Evolutionary conservation across 2,113 vertebrate species (phyloP).

Genomic region (Cynoglossus semilaevis): DNA sequence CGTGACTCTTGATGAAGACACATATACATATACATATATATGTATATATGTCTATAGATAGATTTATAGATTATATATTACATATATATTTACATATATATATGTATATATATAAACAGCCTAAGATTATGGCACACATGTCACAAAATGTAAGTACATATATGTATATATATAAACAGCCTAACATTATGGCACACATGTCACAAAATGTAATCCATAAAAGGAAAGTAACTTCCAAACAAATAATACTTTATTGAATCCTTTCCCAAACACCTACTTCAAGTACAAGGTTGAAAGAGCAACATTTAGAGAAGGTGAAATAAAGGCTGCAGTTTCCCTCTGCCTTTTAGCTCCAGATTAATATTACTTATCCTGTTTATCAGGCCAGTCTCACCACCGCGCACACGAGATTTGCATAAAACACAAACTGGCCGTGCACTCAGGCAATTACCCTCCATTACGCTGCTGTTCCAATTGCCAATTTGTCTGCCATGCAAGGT

Average conservation of each 20-base stretch:
- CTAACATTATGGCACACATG: neutral
- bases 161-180: constrained; percentile 24
- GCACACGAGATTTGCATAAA: constrained; percentile 70
- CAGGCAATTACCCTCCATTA: constrained; percentile 79
- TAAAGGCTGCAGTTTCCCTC: constrained; percentile 48
- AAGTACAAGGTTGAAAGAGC: constrained; percentile 47
- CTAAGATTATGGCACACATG: neutral
- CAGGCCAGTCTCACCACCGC: constrained; percentile 55
- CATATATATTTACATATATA: too few relatives aligned
- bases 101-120: constrained; percentile 24
- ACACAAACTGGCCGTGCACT: constrained; percentile 75
- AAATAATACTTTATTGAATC: neutral
- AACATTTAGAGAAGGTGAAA: constrained; percentile 45
- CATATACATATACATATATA: too few relatives aligned
- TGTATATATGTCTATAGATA: too few relatives aligned
- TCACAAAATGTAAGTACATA: too few relatives aligned
- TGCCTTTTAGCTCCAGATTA: constrained; percentile 36
- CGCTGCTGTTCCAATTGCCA: constrained; percentile 69
- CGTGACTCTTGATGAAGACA: neutral
- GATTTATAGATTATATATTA: too few relatives aligned
- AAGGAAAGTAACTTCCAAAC: neutral
- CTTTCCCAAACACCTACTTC: constrained; percentile 10
- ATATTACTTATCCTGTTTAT: constrained; percentile 47
- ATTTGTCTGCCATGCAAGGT: constrained; percentile 76
- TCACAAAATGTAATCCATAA: too few relatives aligned